These are phyloP conservation scores for Chalcis sispes DNA, from an alignment of 2,888 invertebrate species.

Conservation along the genomic window DNA sequence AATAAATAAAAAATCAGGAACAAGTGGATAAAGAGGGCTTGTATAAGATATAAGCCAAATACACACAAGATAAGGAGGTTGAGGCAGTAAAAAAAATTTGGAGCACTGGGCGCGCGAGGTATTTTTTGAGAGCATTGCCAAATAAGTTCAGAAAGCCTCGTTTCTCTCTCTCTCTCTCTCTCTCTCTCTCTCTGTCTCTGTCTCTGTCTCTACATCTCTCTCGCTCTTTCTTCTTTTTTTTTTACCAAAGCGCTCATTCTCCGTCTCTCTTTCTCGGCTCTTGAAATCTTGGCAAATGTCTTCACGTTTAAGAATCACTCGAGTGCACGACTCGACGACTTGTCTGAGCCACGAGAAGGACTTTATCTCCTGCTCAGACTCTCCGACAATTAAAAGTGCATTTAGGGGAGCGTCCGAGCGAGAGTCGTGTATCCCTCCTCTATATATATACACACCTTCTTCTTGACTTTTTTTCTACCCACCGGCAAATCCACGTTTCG, in stretches of 20 bases:
- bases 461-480: not conserved
- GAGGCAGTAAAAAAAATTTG: slow-evolving; percentile 46
- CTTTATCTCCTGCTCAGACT: slow-evolving; percentile 23
- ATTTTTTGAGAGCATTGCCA: slow-evolving; percentile 55
- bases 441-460: not conserved
- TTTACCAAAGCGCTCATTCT: too few relatives aligned
- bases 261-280: slow-evolving; percentile 3
- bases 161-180: not conserved
- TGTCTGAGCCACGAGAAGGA: slow-evolving; percentile 48
- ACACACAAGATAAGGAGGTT: slow-evolving; percentile 26
- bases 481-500: not conserved
- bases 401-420: slow-evolving; percentile 54
- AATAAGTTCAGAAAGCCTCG: slow-evolving; percentile 54
- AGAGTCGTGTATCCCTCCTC: slow-evolving; percentile 38
- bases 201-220: slow-evolving; percentile 7
- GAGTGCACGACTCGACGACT: slow-evolving; percentile 45
- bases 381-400: slow-evolving; percentile 63
- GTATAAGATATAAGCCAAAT: slow-evolving; percentile 42
- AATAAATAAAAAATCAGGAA: not conserved
- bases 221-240: not conserved
- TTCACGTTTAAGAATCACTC: slow-evolving; percentile 58
- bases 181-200: not conserved
- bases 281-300: slow-evolving; percentile 58
- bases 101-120: slow-evolving; percentile 34
- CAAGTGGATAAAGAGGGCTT: not conserved